Base-by-base conservation (phyloP, 1,140 invertebrate species). In the Pseudomyrmex gracilis region DNA sequence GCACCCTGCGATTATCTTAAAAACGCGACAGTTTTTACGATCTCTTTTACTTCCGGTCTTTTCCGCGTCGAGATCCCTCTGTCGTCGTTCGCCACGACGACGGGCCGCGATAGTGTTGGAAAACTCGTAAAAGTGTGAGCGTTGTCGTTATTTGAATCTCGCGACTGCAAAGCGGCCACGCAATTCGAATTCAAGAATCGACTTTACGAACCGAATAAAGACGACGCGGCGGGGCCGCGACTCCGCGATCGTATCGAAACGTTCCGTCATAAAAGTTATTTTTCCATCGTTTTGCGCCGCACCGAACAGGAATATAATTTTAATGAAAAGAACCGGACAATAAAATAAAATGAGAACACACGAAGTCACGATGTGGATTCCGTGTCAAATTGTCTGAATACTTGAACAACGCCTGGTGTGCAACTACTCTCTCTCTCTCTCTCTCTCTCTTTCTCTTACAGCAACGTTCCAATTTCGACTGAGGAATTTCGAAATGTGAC, bases 131-230 rank as follows among this genome's bases (percentile, higher is more conserved):
- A 80, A 53, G 17, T 10, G 57, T 17, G 47, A 67, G 47, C 45
- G 17, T 49, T 51, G 22, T 68, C 64, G 34, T 53, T 13, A n/a
- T 45, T 51, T 10, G 10, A 51, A 13, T 49, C 17, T 51, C 73
- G 17, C 53, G 70, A 9, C 47, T 20, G 17, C 22, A n/a, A 80
- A 77, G 43, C 45, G 10, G 60, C 49, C 45, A 43, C 34, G 73
- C 49, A 73, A 70, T 86, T 78, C 66, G 55, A 77, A 85, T 85
- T 77, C 84, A 84, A 76, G 71, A 86, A 83, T 83, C 84, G 58
- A 86, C 73, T 87, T 87, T 87, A 87, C 61, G 80, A 82, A 45
- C 58, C 60, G 24, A 60, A 73, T 78, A 82, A 82, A 78, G 73
- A 74, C 17, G 61, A 34, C 66, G 58, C 51, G n/a, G n/a, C 55